Evolutionary conservation across 2,113 vertebrate species (phyloP), one percentile per base, ranked within the genome.

Genomic region (Tachysurus vachellii): DNA sequence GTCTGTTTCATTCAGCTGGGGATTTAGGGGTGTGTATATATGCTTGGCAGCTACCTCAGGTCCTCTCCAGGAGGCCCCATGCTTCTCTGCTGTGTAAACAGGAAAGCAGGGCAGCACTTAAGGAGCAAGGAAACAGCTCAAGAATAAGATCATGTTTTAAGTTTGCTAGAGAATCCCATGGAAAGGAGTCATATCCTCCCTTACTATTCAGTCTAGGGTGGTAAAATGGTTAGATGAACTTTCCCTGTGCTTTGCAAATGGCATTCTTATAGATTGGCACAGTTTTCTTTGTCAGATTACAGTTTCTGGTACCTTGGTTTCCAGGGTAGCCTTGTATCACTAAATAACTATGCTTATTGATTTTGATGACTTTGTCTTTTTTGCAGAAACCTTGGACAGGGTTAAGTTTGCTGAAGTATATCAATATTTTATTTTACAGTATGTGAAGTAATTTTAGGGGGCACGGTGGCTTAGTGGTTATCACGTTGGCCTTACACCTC

Each of bases 1-100:
- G 3, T 83, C 54, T 83, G 61, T 54, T 87, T 83, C 17, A 61
- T 81, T 54, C 59, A 62, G 76, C 28, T 47, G 5, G 28, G 36
- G 11, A 57, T 70, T 57, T 57, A 80, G 16, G n/a, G n/a, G 57
- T 56, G 57, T 75, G n/a, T 73, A 82, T 79, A 53, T 28, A 47
- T 70, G 66, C 80, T 79, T 80, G 66, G 68, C 73, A 64, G 50
- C 26, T 23, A 31, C 26, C 23, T 28, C 70, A 82, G 85, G 31
- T 71, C 23, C 42, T 75, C 82, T 56, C 50, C 68, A 68, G 62
- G 16, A 64, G 76, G 62, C 54, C 57, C 80, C 82, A 54, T 85
- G 82, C 73, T 80, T 62, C 61, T 73, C 42, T 50, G 11, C 90
- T 88, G 84, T 88, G 82, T 89, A 89, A 89, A 89, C 82, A 91